Evolutionary conservation across 2,888 invertebrate species (phyloP).

Genomic region (Lithophane ornitopus): DNA sequence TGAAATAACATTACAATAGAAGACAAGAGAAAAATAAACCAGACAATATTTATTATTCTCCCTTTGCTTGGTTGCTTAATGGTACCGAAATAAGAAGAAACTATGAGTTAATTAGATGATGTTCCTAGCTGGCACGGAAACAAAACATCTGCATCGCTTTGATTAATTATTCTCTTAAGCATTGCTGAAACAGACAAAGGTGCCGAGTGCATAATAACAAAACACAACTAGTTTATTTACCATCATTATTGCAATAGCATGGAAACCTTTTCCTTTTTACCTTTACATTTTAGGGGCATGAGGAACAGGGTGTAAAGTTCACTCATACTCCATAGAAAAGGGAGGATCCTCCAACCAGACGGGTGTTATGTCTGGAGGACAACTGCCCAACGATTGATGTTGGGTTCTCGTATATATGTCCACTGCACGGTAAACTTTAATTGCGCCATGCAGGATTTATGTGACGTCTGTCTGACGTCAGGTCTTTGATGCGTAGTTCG

Average conservation of each 20-base stretch:
- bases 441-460: too few species aligned
- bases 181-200: background rate
- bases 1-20: background rate
- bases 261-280: background rate
- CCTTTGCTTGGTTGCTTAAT: background rate
- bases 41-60: background rate
- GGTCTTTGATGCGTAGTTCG: too few species aligned
- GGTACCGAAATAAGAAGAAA: background rate
- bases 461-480: too few species aligned
- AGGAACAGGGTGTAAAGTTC: too few species aligned
- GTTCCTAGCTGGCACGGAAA: slow-evolving; percentile 6
- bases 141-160: slow-evolving; percentile 14
- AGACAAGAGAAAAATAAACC: background rate
- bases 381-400: too few species aligned
- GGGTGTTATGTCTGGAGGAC: too few species aligned
- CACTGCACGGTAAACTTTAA: too few species aligned
- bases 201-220: slow-evolving; percentile 2
- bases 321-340: too few species aligned
- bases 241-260: background rate
- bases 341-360: too few species aligned
- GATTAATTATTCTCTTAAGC: slow-evolving; percentile 22
- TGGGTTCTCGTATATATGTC: too few species aligned
- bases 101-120: slow-evolving; percentile 30
- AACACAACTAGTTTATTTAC: background rate
- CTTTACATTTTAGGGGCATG: too few species aligned